Base-by-base conservation (phyloP, 2,888 invertebrate species). In the Hofmannophila pseudospretella region DNA sequence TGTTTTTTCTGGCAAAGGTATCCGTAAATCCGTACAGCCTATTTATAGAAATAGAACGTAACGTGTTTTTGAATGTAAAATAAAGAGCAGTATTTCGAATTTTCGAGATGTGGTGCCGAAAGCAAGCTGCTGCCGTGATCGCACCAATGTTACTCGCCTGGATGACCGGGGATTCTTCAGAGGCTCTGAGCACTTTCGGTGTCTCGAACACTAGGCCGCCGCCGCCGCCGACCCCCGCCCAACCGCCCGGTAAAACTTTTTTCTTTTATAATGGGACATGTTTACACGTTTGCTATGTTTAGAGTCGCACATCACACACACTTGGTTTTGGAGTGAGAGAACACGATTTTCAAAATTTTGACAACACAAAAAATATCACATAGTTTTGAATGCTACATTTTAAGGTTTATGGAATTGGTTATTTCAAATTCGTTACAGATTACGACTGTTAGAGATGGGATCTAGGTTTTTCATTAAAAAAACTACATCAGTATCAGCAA, bases 141-240 rank as follows among this genome's bases (percentile, higher is more conserved):
- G 59, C 76, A 42, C 68, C 73, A 31, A 51, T 80, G 34, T 62
- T 79, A 44, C 54, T 80, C 53, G 63, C 68, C 23, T 76, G 74
- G 53, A 55, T 80, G 32, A 73, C 79, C 4, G 78, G 86, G 7
- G 75, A 79, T 34, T 79, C 81, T 9, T 89, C 90, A 1, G 88
- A 90, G 54, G 91, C 92, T 12, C 78, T 92, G 45, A 92, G 91
- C 39, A 91, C 92, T 23, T 92, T 92, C 56, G 92, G 92, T 29
- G 91, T 92, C 54, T 89, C 90, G 10, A 91, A 89, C 60, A 89
- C 90, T 27, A 84, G 86, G 47, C 86, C 88, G 32, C 87, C 90
- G 2, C 80, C 87, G 16, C 72, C 70, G n/a, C 82, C 89, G 3
- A 87, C 87, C 20, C 88, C 88, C 27, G 89, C 89, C 7, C 79